phyloP scores from a whole-genome alignment of 1,140 invertebrate species.

The Drosophila jambulina region DNA sequence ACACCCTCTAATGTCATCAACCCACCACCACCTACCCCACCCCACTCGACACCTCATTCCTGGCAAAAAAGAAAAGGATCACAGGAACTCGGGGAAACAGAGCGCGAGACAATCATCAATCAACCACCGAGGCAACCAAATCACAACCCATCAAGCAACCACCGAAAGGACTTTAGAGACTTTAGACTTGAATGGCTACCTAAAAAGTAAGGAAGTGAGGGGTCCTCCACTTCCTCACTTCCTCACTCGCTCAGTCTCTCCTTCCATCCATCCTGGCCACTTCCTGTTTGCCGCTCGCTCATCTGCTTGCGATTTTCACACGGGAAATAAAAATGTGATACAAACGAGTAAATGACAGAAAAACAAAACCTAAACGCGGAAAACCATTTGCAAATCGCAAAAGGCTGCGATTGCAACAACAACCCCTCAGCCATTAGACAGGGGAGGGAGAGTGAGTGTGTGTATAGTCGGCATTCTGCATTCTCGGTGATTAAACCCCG shows the following conservation, averaged over 20 bases:
- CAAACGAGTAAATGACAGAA: slow-evolving; percentile 71
- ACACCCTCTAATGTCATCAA: slow-evolving; percentile 53
- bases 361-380: slow-evolving; percentile 82
- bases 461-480: slow-evolving; percentile 9
- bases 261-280: slow-evolving; percentile 30
- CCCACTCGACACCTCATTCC: slow-evolving; percentile 1
- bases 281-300: slow-evolving; percentile 57
- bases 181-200: slow-evolving; percentile 33
- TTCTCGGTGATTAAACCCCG: slow-evolving; percentile 65
- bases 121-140: slow-evolving; percentile 76
- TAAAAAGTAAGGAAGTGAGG: slow-evolving; percentile 15
- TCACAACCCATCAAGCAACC: slow-evolving; percentile 69
- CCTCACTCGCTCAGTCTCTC: neutral
- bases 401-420: slow-evolving; percentile 37
- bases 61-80: slow-evolving; percentile 29
- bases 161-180: slow-evolving; percentile 60
- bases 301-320: slow-evolving; percentile 74
- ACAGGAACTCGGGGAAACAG: slow-evolving; percentile 14
- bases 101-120: slow-evolving; percentile 65
- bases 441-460: slow-evolving; percentile 17
- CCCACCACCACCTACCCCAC: slow-evolving; percentile 23
- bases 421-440: slow-evolving; percentile 44
- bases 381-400: slow-evolving; percentile 81
- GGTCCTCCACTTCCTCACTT: slow-evolving; percentile 7
- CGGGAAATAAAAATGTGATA: slow-evolving; percentile 83